Evolutionary conservation across 2,888 invertebrate genomes (phyloP).

Genomic region (Eurytoma californica): DNA sequence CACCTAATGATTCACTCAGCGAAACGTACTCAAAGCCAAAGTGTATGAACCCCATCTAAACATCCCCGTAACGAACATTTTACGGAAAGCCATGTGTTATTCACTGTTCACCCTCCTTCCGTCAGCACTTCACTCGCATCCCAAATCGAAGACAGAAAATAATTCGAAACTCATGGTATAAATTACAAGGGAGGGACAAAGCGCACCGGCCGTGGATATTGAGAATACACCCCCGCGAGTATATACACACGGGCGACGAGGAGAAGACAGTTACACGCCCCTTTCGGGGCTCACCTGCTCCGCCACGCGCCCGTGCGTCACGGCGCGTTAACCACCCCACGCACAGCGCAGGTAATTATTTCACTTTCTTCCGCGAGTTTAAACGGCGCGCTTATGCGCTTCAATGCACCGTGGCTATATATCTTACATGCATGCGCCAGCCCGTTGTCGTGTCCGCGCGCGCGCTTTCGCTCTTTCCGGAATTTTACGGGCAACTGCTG

Average conservation of each 20-base stretch:
- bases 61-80: no score
- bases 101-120: neutral
- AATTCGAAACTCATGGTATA: no score
- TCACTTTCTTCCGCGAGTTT: slow-evolving; percentile 48
- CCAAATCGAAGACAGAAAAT: no score
- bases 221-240: no score
- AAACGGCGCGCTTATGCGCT: slow-evolving; percentile 52
- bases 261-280: slow-evolving; percentile 36
- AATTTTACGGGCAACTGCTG: no score
- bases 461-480: neutral
- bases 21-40: no score
- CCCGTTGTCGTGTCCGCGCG: neutral
- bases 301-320: slow-evolving; percentile 60
- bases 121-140: neutral
- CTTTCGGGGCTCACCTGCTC: slow-evolving; percentile 66
- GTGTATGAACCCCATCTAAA: no score
- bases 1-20: no score
- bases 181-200: neutral
- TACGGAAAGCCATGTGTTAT: neutral
- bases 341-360: slow-evolving; percentile 61
- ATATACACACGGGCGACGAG: neutral
- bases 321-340: slow-evolving; percentile 62
- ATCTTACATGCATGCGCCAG: neutral
- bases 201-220: neutral
- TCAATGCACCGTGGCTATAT: slow-evolving; percentile 15